These are phyloP conservation scores for Casuarius casuarius DNA, from an alignment of 2,113 vertebrate genomes.

Conservation along the genomic window DNA sequence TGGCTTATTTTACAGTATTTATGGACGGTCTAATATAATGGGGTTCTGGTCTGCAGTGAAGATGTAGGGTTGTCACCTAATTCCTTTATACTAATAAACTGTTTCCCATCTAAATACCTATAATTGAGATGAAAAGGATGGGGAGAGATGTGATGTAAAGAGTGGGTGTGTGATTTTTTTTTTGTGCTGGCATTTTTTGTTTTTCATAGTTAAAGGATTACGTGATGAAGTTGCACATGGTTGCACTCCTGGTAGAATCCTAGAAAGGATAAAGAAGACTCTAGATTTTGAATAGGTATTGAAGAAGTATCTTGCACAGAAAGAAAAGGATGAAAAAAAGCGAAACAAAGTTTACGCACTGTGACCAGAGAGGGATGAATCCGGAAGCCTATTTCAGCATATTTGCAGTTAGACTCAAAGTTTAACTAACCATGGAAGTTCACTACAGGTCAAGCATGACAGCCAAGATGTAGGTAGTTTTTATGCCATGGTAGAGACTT, in stretches of 20 bases:
- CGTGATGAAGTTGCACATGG: not conserved
- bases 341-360: not conserved
- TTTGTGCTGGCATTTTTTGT: not conserved
- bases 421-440: not conserved
- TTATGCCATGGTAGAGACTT: not conserved
- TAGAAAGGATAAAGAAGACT: slow-evolving; percentile 32
- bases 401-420: not conserved
- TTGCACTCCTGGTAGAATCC: slow-evolving; percentile 28
- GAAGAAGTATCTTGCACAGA: not conserved
- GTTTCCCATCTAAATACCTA: slow-evolving; percentile 7
- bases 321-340: not conserved
- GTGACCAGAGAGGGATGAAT: not conserved
- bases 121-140: not conserved
- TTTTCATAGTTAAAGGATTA: slow-evolving; percentile 47
- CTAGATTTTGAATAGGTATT: not conserved
- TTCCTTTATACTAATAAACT: slow-evolving; percentile 20
- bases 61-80: not conserved
- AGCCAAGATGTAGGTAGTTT: not conserved
- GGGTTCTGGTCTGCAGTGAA: not conserved
- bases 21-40: not conserved
- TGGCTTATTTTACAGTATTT: not conserved
- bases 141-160: not conserved
- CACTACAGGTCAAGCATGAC: not conserved
- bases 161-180: slow-evolving; percentile 38
- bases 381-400: not conserved